phyloP scores from a whole-genome alignment of 2,888 invertebrate genomes.

The Perizoma flavofasciatum region DNA sequence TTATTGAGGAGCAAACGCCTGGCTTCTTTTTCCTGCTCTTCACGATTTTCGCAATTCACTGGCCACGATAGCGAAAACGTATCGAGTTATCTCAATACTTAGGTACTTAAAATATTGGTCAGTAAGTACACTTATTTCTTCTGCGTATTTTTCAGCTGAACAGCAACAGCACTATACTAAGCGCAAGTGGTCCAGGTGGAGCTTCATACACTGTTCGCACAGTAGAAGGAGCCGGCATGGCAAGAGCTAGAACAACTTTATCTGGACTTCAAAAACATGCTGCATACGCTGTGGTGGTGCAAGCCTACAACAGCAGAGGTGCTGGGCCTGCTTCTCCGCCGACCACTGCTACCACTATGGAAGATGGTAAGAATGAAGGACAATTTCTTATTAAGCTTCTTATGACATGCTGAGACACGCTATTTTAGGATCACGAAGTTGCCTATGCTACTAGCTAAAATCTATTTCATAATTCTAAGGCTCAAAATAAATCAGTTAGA shows the following conservation, averaged over 20 bases:
- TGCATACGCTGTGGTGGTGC: slow-evolving; percentile 91
- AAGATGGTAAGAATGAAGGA: slow-evolving; percentile 86
- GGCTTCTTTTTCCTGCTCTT: too few relatives aligned
- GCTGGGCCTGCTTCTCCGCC: slow-evolving; percentile 93
- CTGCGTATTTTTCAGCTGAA: slow-evolving; percentile 55
- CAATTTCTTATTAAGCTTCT: too few relatives aligned
- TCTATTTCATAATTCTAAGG: too few relatives aligned
- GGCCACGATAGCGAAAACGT: too few relatives aligned
- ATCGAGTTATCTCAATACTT: too few relatives aligned
- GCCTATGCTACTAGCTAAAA: too few relatives aligned
- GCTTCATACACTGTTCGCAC: slow-evolving; percentile 89
- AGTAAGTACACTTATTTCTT: neutral
- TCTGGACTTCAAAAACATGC: slow-evolving; percentile 91
- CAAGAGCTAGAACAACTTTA: slow-evolving; percentile 85
- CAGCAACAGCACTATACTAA: slow-evolving; percentile 73
- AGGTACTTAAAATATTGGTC: too few relatives aligned
- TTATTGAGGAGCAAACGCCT: too few relatives aligned
- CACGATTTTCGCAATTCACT: too few relatives aligned
- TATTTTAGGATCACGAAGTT: too few relatives aligned
- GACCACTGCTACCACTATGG: slow-evolving; percentile 90
- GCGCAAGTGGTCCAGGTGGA: slow-evolving; percentile 75
- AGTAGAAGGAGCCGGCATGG: slow-evolving; percentile 90
- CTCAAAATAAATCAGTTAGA: too few relatives aligned
- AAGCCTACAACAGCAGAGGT: slow-evolving; percentile 94
- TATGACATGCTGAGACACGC: too few relatives aligned